These are phyloP conservation scores for Diabrotica virgifera DNA, from an alignment of 1,140 invertebrate species.

Conservation along the genomic window DNA sequence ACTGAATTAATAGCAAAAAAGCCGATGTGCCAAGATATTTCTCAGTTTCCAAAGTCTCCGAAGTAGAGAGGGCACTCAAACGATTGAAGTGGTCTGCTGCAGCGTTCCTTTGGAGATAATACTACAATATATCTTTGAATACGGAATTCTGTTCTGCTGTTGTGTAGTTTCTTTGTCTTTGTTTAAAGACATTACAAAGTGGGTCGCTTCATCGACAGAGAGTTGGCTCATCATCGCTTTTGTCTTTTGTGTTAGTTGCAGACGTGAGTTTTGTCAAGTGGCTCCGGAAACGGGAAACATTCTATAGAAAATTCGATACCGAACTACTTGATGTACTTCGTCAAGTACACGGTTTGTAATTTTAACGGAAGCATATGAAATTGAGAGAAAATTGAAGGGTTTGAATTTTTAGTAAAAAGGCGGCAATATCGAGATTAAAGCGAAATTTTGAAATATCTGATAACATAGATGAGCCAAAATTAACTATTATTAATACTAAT, in stretches of 20 bases:
- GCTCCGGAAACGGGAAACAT: slow-evolving; percentile 10
- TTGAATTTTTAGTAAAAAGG: too few relatives aligned
- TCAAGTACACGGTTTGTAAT: not conserved
- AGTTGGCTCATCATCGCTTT: slow-evolving; percentile 14
- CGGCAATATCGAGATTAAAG: too few relatives aligned
- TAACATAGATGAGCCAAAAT: too few relatives aligned
- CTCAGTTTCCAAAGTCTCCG: not conserved
- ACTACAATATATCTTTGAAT: slow-evolving; percentile 3
- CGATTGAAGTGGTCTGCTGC: not conserved
- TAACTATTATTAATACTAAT: too few relatives aligned
- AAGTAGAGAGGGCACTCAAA: not conserved
- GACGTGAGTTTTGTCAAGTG: slow-evolving; percentile 10
- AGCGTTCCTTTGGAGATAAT: slow-evolving; percentile 4
- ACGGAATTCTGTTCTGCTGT: slow-evolving; percentile 1
- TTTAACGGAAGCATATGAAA: slow-evolving; percentile 2
- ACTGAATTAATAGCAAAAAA: too few relatives aligned
- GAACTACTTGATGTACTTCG: not conserved
- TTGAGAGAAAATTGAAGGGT: not conserved
- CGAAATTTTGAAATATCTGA: too few relatives aligned
- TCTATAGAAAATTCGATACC: slow-evolving; percentile 11
- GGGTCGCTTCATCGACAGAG: slow-evolving; percentile 14
- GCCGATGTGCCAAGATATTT: not conserved
- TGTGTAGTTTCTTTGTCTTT: slow-evolving; percentile 8
- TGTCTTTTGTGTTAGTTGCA: slow-evolving; percentile 13
- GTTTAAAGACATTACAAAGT: slow-evolving; percentile 11